These are phyloP conservation scores for Erpobdella octoculata DNA, from an alignment of 2,888 invertebrate species.

Conservation along the genomic window DNA sequence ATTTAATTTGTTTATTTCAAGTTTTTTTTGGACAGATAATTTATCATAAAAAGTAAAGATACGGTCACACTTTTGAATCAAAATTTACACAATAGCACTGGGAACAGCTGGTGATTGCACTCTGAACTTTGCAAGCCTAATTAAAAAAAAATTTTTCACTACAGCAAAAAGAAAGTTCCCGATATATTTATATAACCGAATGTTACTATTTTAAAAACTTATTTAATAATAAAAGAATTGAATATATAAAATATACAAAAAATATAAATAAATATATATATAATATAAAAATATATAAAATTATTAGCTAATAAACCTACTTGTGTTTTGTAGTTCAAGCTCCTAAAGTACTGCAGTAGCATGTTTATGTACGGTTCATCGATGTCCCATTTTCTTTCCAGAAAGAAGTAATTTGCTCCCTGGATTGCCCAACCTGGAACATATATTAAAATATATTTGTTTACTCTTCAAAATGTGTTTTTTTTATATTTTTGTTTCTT, in stretches of 20 bases:
- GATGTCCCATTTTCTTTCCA: slow-evolving; percentile 72
- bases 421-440: slow-evolving; percentile 68
- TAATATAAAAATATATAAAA: background rate
- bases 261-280: background rate
- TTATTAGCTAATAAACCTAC: slow-evolving; percentile 38
- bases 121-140: too few species aligned
- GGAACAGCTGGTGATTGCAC: too few species aligned
- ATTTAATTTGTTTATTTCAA: too few species aligned
- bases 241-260: background rate
- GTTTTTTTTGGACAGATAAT: too few species aligned
- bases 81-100: too few species aligned
- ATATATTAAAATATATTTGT: background rate
- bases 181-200: too few species aligned
- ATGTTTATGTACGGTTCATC: slow-evolving; percentile 62
- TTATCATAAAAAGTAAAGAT: too few species aligned
- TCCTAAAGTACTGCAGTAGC: slow-evolving; percentile 67
- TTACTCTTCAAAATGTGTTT: background rate
- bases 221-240: background rate
- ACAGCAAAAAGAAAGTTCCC: too few species aligned
- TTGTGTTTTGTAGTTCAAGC: slow-evolving; percentile 59
- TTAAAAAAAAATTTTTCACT: too few species aligned
- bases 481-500: too few species aligned
- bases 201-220: background rate
- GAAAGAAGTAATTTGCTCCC: slow-evolving; percentile 72
- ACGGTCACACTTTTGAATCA: too few species aligned